A percentile compares a stretch with the other conserved stretches of the same genome.
Evolutionary conservation across 2,113 vertebrate genomes (phyloP).

Genomic region (Takifugu flavidus): DNA sequence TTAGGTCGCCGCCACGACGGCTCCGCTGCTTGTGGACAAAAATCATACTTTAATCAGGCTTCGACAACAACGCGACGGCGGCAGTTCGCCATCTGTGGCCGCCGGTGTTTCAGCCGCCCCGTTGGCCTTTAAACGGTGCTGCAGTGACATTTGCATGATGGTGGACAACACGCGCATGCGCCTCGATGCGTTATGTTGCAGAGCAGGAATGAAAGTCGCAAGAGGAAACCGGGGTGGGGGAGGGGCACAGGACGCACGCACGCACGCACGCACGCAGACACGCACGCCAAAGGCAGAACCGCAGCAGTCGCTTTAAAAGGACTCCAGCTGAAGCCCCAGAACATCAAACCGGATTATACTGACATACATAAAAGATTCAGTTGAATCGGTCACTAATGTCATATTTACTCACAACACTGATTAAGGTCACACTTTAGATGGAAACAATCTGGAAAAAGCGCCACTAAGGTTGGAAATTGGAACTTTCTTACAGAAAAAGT

Average conservation of each 20-base stretch:
- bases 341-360: no score
- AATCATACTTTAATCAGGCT: background rate
- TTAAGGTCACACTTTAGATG: no score
- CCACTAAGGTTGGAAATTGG: no score
- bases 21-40: background rate
- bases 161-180: constrained; percentile 69
- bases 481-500: no score
- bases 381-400: no score
- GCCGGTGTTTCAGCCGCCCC: background rate
- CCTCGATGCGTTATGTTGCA: constrained; percentile 56
- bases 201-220: constrained; percentile 59
- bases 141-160: constrained; percentile 76
- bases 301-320: constrained; percentile 10
- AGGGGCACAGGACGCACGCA: constrained; percentile 67
- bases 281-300: constrained; percentile 22
- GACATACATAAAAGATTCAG: no score
- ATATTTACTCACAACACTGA: no score
- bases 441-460: no score
- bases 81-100: background rate
- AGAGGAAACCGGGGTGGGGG: constrained; percentile 52
- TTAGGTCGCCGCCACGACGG: background rate
- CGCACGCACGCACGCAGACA: constrained; percentile 17
- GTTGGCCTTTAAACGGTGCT: constrained; percentile 51
- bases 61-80: background rate
- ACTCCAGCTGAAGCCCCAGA: background rate